Evolutionary conservation across 2,888 invertebrate genomes (phyloP).

Genomic region (Gortyna flavago): DNA sequence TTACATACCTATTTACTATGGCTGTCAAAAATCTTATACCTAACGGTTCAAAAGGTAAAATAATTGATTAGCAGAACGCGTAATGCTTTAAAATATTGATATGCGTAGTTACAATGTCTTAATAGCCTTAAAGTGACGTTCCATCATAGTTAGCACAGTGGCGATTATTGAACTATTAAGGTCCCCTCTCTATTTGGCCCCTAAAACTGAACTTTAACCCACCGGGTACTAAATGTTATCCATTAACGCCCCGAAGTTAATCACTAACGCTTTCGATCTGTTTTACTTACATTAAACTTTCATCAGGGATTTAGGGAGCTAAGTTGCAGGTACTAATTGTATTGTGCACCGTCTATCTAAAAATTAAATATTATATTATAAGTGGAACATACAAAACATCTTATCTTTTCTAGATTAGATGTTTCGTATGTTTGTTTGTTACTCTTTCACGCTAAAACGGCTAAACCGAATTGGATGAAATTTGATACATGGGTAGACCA

Average conservation of each 20-base stretch:
- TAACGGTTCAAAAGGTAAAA: neutral
- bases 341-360: neutral
- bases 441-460: neutral
- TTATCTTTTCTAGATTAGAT: too few species aligned
- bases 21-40: neutral
- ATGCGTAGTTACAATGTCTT: neutral
- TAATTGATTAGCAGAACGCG: neutral
- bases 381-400: too few species aligned
- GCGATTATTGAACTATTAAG: constrained; percentile 41
- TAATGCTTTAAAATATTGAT: neutral
- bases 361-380: too few species aligned
- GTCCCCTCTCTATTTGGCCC: constrained; percentile 28
- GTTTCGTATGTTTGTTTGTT: too few species aligned
- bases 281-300: constrained; percentile 43
- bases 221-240: constrained; percentile 48
- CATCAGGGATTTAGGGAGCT: constrained; percentile 13
- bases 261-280: constrained; percentile 48
- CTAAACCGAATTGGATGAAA: neutral
- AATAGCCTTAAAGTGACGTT: constrained; percentile 10
- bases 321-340: neutral
- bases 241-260: constrained; percentile 52
- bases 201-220: constrained; percentile 46
- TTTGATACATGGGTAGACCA: neutral
- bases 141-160: constrained; percentile 22
- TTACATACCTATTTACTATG: neutral